Conservation (phyloP, 2,888 invertebrate genomes). For the Copidosoma aretas region DNA sequence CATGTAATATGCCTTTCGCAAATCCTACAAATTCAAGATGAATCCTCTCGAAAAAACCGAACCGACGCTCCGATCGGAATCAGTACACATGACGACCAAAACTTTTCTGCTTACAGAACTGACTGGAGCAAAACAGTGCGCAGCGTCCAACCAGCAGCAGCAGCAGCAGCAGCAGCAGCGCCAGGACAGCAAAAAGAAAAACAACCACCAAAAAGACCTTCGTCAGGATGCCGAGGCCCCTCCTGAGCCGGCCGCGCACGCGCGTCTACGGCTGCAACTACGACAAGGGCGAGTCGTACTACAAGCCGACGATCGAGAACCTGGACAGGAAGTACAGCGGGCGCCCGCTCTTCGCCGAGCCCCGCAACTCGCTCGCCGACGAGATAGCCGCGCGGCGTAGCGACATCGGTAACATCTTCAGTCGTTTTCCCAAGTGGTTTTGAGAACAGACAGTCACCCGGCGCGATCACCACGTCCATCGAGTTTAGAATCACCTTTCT, state of each 20-base stretch:
- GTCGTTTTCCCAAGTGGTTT: slow-evolving; percentile 63
- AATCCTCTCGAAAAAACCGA: no score
- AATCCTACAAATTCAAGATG: no score
- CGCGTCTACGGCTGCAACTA: slow-evolving; percentile 87
- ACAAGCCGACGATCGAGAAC: slow-evolving; percentile 78
- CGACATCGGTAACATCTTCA: slow-evolving; percentile 62
- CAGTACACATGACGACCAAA: no score
- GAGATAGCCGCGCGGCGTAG: slow-evolving; percentile 66
- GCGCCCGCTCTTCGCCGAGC: slow-evolving; percentile 62
- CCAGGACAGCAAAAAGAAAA: not conserved
- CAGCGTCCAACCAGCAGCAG: not conserved
- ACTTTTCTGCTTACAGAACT: not conserved
- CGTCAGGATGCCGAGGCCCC: slow-evolving; percentile 60
- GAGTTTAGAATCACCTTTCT: no score
- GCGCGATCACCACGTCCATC: no score
- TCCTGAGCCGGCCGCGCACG: slow-evolving; percentile 72
- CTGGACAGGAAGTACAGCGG: slow-evolving; percentile 75
- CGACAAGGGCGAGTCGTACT: slow-evolving; percentile 83
- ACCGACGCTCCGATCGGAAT: no score
- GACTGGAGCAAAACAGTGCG: not conserved
- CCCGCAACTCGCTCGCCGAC: slow-evolving; percentile 64
- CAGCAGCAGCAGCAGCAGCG: no score
- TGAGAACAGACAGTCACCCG: slow-evolving; percentile 41
- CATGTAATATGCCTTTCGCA: no score
- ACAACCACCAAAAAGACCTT: no score